Evolutionary conservation across 1,140 invertebrate species (phyloP), one percentile per base, ranked within the genome.

Genomic region (Neocloeon triangulifer): DNA sequence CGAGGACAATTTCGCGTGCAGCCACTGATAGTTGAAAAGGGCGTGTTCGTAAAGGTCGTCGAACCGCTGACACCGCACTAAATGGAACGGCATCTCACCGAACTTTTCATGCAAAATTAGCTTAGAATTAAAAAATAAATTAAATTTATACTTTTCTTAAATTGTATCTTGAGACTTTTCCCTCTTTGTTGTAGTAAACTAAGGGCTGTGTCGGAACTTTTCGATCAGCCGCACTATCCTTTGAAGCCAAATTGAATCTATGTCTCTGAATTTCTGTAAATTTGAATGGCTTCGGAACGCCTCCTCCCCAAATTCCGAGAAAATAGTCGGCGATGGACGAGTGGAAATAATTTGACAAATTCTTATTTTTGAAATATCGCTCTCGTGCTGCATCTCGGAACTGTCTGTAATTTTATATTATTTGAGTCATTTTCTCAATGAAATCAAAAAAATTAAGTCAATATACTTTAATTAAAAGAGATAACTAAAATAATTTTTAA

Each of bases 271-370:
- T 88, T 54, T 96, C 89, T 0, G 89, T 94, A 43, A 86, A 98
- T 46, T 91, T 88, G 46, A 95, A 98, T 0, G 78, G 91, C 44
- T 97, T 96, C 1, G 88, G 81, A 30, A 63, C 69, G 1, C 88
- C 89, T 10, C 86, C 86, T 18, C 88, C 82, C 85, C 85, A 94
- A 37, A 84, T 89, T 3, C 91, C 91, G 10, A 95, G 55, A 50
- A 91, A 98, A 50, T 96, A 98, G 57, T 98, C 92, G 2, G 92
- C 88, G 37, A 95, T 92, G 56, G 81, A 82, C 2, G 88, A 92
- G 50, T 97, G 91, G 50, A 96, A 94, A 49, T 91, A 92, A 47
- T 75, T 78, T 0, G 85, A 77, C 69, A 92, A 82, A 48, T 92
- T 91, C 62, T 89, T 73, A 49, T 97, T 95, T 49, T 86, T 91